Evolutionary conservation across 2,113 vertebrate genomes (phyloP).

Genomic region (Micronisus gabar): DNA sequence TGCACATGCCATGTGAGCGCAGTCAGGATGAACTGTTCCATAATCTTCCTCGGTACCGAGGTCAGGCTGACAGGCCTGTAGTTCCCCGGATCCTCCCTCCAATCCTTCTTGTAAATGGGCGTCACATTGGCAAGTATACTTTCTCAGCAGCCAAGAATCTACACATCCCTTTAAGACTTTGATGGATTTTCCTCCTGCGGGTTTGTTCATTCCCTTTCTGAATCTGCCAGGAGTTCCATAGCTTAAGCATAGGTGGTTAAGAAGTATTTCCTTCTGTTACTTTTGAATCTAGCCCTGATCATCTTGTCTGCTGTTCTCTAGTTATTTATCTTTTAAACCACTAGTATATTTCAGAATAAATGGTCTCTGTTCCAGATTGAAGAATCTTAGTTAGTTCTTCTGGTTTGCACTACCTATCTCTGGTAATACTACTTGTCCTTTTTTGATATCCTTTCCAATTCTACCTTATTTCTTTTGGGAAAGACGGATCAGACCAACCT

Average conservation of each 20-base stretch:
- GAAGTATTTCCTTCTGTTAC: not conserved
- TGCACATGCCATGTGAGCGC: too few species aligned
- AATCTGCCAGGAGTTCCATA: not conserved
- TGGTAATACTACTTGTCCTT: not conserved
- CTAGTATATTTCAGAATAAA: not conserved
- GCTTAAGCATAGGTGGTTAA: not conserved
- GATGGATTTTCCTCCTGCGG: not conserved
- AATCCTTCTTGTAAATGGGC: too few species aligned
- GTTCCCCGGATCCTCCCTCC: too few species aligned
- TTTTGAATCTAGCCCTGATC: not conserved
- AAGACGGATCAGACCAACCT: not conserved
- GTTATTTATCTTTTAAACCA: not conserved
- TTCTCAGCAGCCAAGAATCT: not conserved
- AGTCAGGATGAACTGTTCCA: too few species aligned
- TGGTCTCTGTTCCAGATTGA: not conserved
- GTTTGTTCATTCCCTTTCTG: not conserved
- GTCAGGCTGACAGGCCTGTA: too few species aligned
- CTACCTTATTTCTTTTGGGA: not conserved
- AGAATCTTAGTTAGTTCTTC: not conserved
- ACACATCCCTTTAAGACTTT: not conserved
- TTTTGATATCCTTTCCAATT: not conserved
- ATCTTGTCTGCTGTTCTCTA: not conserved
- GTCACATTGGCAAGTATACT: not conserved
- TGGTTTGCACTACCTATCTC: not conserved
- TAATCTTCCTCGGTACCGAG: too few species aligned